A percentile compares a stretch with the other conserved stretches of the same genome.
These are phyloP conservation scores for Polypedilum pembai DNA, from an alignment of 1,140 invertebrate genomes.

Conservation along the genomic window DNA sequence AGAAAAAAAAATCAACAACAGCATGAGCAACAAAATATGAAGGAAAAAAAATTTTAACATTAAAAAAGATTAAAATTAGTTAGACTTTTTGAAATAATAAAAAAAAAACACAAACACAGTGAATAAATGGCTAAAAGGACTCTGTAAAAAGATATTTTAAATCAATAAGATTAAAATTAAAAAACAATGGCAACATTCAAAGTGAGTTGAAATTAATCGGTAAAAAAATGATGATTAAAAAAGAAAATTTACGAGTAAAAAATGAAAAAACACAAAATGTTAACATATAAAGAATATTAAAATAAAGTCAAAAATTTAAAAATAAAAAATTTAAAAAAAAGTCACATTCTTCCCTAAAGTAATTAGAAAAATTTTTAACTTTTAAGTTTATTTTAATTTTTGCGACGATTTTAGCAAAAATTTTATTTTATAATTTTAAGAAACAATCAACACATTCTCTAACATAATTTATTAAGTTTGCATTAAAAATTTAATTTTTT, in stretches of 20 bases:
- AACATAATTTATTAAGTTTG: too few relatives aligned
- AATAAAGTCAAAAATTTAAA: constrained; percentile 24
- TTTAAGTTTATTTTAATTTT: too few relatives aligned
- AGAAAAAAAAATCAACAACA: not conserved
- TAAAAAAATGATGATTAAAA: not conserved
- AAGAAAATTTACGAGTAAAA: constrained; percentile 22
- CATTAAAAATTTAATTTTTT: too few relatives aligned
- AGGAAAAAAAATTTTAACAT: too few relatives aligned
- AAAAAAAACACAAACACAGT: not conserved
- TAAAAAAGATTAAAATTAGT: not conserved
- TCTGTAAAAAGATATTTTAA: constrained; percentile 5
- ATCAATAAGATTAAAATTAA: not conserved
- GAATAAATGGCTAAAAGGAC: not conserved
- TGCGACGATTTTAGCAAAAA: too few relatives aligned
- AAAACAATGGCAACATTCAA: not conserved
- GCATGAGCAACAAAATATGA: too few relatives aligned
- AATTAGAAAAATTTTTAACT: not conserved
- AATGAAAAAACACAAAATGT: constrained; percentile 21
- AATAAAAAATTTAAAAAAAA: constrained; percentile 22
- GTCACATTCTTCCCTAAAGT: not conserved
- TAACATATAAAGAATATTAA: constrained; percentile 28
- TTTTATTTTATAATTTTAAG: too few relatives aligned
- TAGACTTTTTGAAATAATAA: not conserved
- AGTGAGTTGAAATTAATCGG: constrained; percentile 7
- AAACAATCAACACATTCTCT: too few relatives aligned